Evolutionary conservation across 2,113 vertebrate species (phyloP).

Genomic region (Gymnarchus niloticus): DNA sequence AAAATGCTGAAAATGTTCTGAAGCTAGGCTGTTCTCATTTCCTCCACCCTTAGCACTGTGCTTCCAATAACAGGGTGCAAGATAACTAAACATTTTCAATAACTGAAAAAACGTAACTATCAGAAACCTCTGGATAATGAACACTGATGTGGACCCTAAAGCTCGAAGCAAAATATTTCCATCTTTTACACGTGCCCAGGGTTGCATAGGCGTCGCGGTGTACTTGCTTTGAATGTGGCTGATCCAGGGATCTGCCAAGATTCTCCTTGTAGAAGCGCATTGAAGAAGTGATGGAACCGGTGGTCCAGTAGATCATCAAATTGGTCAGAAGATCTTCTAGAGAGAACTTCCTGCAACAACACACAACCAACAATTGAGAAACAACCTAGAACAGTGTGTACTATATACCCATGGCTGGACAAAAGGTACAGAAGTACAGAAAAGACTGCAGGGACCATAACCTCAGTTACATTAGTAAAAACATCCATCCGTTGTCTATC

Average conservation of each 20-base stretch:
- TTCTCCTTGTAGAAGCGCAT: slow-evolving; percentile 86
- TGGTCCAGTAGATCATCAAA: slow-evolving; percentile 84
- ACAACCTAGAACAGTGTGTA: neutral
- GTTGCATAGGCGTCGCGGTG: neutral
- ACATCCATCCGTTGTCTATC: neutral
- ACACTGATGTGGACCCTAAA: neutral
- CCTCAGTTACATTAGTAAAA: neutral
- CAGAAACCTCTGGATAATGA: neutral
- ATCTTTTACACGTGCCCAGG: neutral
- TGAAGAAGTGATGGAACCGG: slow-evolving; percentile 73
- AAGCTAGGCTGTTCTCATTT: too few relatives aligned
- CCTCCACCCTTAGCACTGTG: too few relatives aligned
- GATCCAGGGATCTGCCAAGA: slow-evolving; percentile 45
- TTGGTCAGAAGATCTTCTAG: slow-evolving; percentile 83
- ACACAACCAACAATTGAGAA: neutral
- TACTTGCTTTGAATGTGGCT: slow-evolving; percentile 50
- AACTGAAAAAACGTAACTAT: neutral
- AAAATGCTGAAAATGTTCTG: too few relatives aligned
- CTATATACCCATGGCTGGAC: neutral
- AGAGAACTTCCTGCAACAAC: slow-evolving; percentile 68
- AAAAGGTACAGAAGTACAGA: neutral
- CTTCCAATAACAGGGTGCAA: too few relatives aligned
- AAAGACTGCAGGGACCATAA: neutral
- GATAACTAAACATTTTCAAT: too few relatives aligned
- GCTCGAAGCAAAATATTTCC: neutral